Evolutionary conservation across 2,797 vertebrate genomes (phyloP).

Genomic region (Pteronotus mesoamericanus): DNA sequence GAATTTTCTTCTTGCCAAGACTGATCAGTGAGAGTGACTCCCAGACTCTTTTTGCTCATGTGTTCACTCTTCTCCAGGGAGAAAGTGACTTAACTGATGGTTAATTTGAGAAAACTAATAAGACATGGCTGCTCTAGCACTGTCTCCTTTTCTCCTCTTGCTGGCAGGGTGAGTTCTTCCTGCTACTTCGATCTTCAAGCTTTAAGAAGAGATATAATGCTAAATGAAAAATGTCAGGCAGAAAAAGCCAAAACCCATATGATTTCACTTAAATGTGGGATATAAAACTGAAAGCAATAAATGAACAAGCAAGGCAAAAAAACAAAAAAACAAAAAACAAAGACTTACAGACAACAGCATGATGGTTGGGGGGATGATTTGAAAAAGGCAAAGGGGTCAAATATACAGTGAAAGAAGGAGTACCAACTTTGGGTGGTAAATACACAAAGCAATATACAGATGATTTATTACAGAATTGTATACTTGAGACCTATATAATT

Average conservation of each 20-base stretch:
- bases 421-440: no score
- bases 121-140: fast-evolving
- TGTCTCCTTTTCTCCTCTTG: neutral
- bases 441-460: no score
- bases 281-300: neutral
- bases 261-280: neutral
- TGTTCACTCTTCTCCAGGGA: neutral
- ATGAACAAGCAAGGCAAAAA: neutral
- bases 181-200: neutral
- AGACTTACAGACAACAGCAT: neutral
- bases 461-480: no score
- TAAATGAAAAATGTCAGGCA: neutral
- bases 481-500: no score
- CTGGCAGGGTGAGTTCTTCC: neutral
- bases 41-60: neutral
- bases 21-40: neutral
- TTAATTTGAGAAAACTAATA: neutral
- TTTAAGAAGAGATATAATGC: neutral
- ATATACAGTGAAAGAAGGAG: neutral
- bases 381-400: neutral
- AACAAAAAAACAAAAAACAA: neutral
- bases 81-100: neutral
- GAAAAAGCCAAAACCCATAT: neutral
- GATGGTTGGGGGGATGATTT: neutral
- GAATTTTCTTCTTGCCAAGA: neutral